phyloP scores from a whole-genome alignment of 1,140 invertebrate genomes.

The Macrobrachium rosenbergii region DNA sequence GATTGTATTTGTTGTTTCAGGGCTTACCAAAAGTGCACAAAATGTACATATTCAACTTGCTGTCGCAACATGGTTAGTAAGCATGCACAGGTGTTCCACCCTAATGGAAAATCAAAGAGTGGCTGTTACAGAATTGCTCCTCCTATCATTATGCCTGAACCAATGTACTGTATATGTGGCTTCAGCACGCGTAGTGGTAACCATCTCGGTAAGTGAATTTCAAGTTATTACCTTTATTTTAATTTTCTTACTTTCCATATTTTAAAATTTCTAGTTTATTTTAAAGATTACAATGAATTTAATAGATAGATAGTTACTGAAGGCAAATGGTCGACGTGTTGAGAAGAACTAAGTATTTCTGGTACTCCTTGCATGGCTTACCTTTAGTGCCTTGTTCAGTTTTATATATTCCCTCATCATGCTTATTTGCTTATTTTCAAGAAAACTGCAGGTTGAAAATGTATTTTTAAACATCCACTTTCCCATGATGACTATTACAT shows the following conservation, averaged over 20 bases:
- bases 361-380: too few relatives aligned
- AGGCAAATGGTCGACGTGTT: too few relatives aligned
- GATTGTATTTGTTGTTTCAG: slow-evolving; percentile 71
- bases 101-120: slow-evolving; percentile 17
- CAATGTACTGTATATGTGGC: slow-evolving; percentile 82
- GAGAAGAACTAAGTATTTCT: too few relatives aligned
- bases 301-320: neutral
- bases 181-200: slow-evolving; percentile 79
- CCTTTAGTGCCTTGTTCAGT: too few relatives aligned
- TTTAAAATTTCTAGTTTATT: neutral
- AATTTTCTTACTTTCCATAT: neutral
- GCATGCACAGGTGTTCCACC: slow-evolving; percentile 73
- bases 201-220: slow-evolving; percentile 68
- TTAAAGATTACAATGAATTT: neutral
- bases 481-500: too few relatives aligned
- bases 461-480: too few relatives aligned
- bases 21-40: slow-evolving; percentile 79
- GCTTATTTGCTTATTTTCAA: too few relatives aligned
- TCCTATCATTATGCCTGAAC: slow-evolving; percentile 68
- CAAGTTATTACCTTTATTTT: neutral
- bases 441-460: too few relatives aligned
- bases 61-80: slow-evolving; percentile 82
- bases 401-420: too few relatives aligned
- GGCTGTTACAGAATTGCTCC: slow-evolving; percentile 51
- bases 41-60: slow-evolving; percentile 82